Evolutionary conservation across 2,888 invertebrate species (phyloP).

Genomic region (Andrena fulva): DNA sequence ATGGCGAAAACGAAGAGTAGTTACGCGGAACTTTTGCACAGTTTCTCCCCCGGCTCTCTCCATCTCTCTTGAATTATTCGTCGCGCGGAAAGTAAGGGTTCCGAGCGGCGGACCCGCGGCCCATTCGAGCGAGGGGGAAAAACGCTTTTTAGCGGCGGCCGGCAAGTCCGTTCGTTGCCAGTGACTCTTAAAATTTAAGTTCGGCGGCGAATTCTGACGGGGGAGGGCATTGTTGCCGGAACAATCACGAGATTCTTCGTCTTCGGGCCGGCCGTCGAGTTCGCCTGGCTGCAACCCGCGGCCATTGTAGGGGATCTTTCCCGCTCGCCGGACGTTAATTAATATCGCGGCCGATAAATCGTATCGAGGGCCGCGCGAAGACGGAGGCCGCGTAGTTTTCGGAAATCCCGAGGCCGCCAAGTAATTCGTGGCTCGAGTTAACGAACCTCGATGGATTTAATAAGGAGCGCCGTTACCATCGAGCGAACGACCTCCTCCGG

Average conservation of each 20-base stretch:
- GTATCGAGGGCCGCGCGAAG: constrained; percentile 31
- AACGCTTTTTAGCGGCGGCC: constrained; percentile 50
- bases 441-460: constrained; percentile 27
- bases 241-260: constrained; percentile 50
- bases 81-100: constrained; percentile 58
- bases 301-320: constrained; percentile 52
- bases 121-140: constrained; percentile 47
- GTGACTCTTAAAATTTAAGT: constrained; percentile 65
- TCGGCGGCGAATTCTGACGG: constrained; percentile 35
- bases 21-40: constrained; percentile 41
- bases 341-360: constrained; percentile 55
- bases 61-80: constrained; percentile 60
- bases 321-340: constrained; percentile 44
- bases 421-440: not conserved
- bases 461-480: constrained; percentile 28
- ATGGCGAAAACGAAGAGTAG: constrained; percentile 31
- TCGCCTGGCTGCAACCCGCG: constrained; percentile 41
- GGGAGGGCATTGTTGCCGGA: constrained; percentile 52
- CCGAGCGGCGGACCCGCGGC: constrained; percentile 10
- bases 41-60: not conserved
- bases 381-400: constrained; percentile 10
- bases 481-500: not conserved
- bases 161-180: constrained; percentile 57
- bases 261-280: not conserved
- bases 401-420: not conserved